A percentile compares a stretch with the other conserved stretches of the same genome.
These are phyloP conservation scores for Lepisosteus oculatus DNA, from an alignment of 2,113 vertebrate genomes.

Conservation along the genomic window DNA sequence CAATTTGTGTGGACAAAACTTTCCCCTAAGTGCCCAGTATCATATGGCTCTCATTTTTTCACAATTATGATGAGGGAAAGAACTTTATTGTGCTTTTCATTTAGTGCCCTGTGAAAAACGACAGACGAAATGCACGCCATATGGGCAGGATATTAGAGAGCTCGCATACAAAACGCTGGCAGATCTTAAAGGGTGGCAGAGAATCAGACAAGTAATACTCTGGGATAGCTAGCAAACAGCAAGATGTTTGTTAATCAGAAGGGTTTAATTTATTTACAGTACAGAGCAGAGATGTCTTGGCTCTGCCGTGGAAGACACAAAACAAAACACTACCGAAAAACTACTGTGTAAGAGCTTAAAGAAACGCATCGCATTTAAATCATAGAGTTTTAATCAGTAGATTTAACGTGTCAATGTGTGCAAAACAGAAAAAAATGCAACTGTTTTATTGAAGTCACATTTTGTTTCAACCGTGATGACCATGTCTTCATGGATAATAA, in stretches of 20 bases:
- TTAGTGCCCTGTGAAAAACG: background rate
- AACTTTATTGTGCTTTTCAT: background rate
- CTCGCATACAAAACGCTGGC: background rate
- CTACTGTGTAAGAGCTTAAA: too few species aligned
- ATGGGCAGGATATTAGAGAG: background rate
- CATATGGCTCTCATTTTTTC: background rate
- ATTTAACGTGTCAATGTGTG: too few species aligned
- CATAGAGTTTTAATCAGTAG: too few species aligned
- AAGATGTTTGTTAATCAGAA: background rate
- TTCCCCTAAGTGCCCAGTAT: background rate
- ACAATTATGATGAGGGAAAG: background rate
- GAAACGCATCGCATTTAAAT: too few species aligned
- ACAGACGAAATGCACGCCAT: background rate
- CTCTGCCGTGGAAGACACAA: too few species aligned
- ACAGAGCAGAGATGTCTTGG: too few species aligned
- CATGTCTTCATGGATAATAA: too few species aligned
- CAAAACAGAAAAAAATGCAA: too few species aligned
- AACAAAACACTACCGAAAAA: too few species aligned
- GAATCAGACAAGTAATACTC: conserved; percentile 4
- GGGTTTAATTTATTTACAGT: background rate
- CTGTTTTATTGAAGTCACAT: too few species aligned
- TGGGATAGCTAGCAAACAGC: background rate
- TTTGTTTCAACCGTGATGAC: too few species aligned
- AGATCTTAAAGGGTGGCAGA: background rate
- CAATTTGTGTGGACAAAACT: conserved; percentile 12